phyloP scores from a whole-genome alignment of 2,113 vertebrate species.

The Toxotes jaculatrix region DNA sequence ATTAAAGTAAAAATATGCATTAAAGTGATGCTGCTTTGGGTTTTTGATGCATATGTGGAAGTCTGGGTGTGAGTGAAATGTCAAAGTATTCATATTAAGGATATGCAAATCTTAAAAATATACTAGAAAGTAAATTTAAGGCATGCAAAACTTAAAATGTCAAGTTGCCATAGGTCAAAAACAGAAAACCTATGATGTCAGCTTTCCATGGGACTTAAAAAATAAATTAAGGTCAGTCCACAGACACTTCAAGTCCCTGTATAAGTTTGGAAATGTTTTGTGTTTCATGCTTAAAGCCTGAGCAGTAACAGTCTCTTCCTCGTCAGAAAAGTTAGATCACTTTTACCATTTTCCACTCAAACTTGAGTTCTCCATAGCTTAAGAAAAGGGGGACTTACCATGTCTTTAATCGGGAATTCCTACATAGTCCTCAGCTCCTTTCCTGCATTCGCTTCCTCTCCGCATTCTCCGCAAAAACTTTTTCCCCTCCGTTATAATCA shows the following conservation, averaged over 20 bases:
- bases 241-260: neutral
- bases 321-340: neutral
- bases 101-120: neutral
- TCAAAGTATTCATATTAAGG: neutral
- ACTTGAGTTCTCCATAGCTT: neutral
- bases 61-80: neutral
- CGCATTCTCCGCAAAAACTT: slow-evolving; percentile 55
- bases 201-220: neutral
- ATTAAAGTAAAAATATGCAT: neutral
- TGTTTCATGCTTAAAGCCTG: neutral
- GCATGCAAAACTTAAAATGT: neutral
- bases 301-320: neutral
- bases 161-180: neutral
- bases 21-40: neutral
- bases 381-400: slow-evolving; percentile 69
- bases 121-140: neutral
- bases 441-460: slow-evolving; percentile 65
- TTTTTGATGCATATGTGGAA: neutral
- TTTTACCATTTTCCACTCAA: neutral
- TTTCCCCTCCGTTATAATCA: slow-evolving; percentile 8
- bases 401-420: slow-evolving; percentile 79
- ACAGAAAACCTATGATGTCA: neutral
- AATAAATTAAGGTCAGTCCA: neutral
- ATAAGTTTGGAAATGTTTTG: neutral
- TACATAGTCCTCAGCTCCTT: slow-evolving; percentile 70